Base-by-base conservation (phyloP, 2,888 invertebrate species). In the Lumbricus terrestris region DNA sequence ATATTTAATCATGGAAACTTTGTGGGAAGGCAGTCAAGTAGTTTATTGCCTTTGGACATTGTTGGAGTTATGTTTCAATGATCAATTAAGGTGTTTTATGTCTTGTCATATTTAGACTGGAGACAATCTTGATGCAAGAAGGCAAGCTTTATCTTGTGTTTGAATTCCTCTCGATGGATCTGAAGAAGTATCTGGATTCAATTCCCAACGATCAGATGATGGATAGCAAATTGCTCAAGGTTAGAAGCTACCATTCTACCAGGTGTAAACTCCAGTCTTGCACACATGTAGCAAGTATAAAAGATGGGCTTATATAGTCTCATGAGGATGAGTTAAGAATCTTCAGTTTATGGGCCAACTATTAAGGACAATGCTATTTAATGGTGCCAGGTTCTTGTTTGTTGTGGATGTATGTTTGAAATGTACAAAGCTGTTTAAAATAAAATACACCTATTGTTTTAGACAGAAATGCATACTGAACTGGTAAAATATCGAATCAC, bases 151-250 rank as follows among this genome's bases (percentile, higher is more conserved):
- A 98, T 95, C 96, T 99, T 92, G 98, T 99, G 93, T 99, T 99
- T 95, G 99, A 99, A 95, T 99, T 97, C 95, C 96, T 99, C 54
- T 97, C 97, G n/a, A 99, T 99, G 98, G 99, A 99, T 95, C 96
- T 99, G 92, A 99, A 98, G 95, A 98, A 98, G 95, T 98, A 98
- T 94, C 97, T 99, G 96, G 98, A 99, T 94, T 96, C 94, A 37
- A 96, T 98, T 92, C 97, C 97, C n/a, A 95, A 95, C 91, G 97
- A 97, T 47, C 97, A 97, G 95, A 96, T 96, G 89, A 96, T 99
- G 96, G 97, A 98, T 92, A 96, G 97, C 35, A 96, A 96, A 92
- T 96, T 97, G 29, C 97, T 98, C n/a, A 97, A 98, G 95, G 98
- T 98, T 93, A 97, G 97, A 94, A 82, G 47, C 47, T 47, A 47